A percentile compares a stretch with the other conserved stretches of the same genome.
These are phyloP conservation scores for Pelecanus crispus DNA, from an alignment of 2,113 vertebrate species.

Conservation along the genomic window DNA sequence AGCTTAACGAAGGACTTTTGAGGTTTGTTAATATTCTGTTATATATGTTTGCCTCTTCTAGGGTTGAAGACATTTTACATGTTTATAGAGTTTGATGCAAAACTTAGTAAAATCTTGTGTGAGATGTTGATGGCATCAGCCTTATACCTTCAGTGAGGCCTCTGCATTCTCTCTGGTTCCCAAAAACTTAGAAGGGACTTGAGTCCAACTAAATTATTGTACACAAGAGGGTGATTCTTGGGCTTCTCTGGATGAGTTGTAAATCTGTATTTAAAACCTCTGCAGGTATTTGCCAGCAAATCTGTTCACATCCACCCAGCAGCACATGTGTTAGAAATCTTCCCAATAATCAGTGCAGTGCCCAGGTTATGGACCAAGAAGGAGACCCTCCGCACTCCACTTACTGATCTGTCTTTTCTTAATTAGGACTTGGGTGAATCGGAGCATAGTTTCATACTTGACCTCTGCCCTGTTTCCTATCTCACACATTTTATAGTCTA, in stretches of 20 bases:
- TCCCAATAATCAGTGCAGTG: not conserved
- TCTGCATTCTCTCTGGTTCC: not conserved
- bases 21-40: not conserved
- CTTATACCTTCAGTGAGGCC: not conserved
- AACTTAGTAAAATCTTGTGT: not conserved
- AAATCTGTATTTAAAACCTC: not conserved
- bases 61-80: not conserved
- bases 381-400: not conserved
- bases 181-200: not conserved
- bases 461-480: not conserved
- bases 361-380: not conserved
- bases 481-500: not conserved
- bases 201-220: not conserved
- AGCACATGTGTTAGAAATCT: not conserved
- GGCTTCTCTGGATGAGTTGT: not conserved
- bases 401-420: not conserved
- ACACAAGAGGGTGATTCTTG: not conserved
- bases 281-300: not conserved
- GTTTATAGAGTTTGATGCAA: not conserved
- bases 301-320: not conserved
- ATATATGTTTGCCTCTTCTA: not conserved
- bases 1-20: not conserved
- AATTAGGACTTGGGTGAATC: not conserved
- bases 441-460: not conserved
- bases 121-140: not conserved